phyloP scores from a whole-genome alignment of 1,140 invertebrate species.

The Drosophila obscura region DNA sequence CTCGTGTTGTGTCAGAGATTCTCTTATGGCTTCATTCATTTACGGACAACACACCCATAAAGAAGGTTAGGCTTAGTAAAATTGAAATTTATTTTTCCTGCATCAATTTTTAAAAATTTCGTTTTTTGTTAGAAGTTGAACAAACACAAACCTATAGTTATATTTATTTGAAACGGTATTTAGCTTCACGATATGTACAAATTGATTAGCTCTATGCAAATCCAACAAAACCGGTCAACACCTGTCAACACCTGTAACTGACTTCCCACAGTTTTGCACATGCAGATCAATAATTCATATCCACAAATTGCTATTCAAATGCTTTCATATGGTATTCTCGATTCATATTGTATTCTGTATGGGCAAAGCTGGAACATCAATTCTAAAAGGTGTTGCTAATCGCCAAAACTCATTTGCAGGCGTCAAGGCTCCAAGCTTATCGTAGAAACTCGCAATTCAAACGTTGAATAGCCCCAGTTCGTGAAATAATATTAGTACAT shows the following conservation, averaged over 20 bases:
- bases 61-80: too few species aligned
- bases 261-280: background rate
- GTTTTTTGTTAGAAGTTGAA: too few species aligned
- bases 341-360: background rate
- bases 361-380: background rate
- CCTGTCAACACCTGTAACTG: too few species aligned
- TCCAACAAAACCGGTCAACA: background rate
- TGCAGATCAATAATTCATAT: slow-evolving; percentile 20
- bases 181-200: background rate
- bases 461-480: too few species aligned
- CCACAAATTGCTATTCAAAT: background rate
- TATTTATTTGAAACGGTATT: too few species aligned
- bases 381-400: background rate
- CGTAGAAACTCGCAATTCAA: background rate
- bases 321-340: background rate
- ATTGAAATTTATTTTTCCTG: too few species aligned
- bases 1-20: too few species aligned
- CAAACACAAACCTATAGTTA: too few species aligned
- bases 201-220: slow-evolving; percentile 5
- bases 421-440: background rate
- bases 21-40: too few species aligned
- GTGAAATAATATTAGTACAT: too few species aligned
- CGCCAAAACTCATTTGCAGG: background rate
- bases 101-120: too few species aligned
- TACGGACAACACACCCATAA: too few species aligned